phyloP scores from a whole-genome alignment of 2,113 vertebrate species.

The Bufo bufo region DNA sequence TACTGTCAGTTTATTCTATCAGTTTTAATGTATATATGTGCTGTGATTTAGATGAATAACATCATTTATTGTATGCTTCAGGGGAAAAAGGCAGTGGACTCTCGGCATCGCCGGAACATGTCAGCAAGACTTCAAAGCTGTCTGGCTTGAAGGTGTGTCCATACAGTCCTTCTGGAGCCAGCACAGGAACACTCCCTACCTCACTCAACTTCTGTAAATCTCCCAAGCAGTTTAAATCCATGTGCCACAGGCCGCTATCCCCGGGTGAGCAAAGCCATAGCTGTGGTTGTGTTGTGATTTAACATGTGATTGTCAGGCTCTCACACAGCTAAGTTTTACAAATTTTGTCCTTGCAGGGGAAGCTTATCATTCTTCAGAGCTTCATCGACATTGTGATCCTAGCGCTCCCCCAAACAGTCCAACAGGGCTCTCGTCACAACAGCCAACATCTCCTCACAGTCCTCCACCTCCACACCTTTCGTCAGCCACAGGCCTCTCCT shows the following conservation, averaged over 20 bases:
- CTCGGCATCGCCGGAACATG: constrained; percentile 51
- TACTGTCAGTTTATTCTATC: too few relatives aligned
- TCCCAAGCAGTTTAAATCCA: constrained; percentile 92
- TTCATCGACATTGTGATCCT: constrained; percentile 92
- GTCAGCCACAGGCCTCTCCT: constrained; percentile 68
- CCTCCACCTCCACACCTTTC: constrained; percentile 72
- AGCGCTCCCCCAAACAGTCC: constrained; percentile 97
- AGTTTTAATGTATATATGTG: too few relatives aligned
- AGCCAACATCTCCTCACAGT: constrained; percentile 81
- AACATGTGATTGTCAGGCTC: background rate
- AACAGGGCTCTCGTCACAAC: constrained; percentile 89
- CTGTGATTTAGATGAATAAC: background rate
- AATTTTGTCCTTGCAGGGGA: constrained; percentile 72
- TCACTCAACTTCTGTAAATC: constrained; percentile 90
- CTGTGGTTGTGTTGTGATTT: background rate
- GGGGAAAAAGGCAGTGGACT: constrained; percentile 63
- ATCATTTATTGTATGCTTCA: constrained; percentile 59
- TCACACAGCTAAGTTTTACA: background rate
- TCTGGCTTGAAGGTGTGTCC: constrained; percentile 83
- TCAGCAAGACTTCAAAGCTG: constrained; percentile 73
- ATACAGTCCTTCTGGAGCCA: constrained; percentile 83
- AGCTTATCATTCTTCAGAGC: constrained; percentile 90
- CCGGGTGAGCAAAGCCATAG: constrained; percentile 71
- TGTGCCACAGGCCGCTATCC: constrained; percentile 88
- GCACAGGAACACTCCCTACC: constrained; percentile 84